Base-by-base conservation (phyloP, 2,888 invertebrate genomes). In the Bhutanitis thaidina region DNA sequence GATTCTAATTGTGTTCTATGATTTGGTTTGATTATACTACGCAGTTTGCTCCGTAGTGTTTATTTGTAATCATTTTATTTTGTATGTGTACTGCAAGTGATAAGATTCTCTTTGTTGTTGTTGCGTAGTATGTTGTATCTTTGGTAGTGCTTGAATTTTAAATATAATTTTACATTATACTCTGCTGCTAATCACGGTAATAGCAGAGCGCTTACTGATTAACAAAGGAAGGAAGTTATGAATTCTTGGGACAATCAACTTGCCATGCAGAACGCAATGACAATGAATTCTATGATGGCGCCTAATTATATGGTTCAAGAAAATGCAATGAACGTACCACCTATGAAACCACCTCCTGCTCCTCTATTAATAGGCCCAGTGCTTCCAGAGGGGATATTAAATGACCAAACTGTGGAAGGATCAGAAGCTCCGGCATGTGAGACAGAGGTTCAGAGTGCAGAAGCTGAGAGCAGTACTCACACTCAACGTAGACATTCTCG, bases 291-390 rank as follows among this genome's bases (percentile, higher is more conserved):
- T 5, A 34, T 52, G 40, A 53, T 51, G 9, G 43, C 59, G 8
- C 54, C 57, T 0, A 55, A 64, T 55, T 57, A 58, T 10, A 51
- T 62, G 53, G 52, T 63, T 43, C 52, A 29, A 53, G 58, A 58
- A n/a, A 43, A 34, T 49, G 12, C 37, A 13, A 46, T 57, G 44
- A 37, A 53, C 13, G 29, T 59, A 14, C 53, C 49, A 3, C 50
- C 47, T 12, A 51, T 56, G 37, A 53, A 61, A 29, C 52, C 57
- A n/a, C 10, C 54, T 29, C 47, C 53, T 0, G 49, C 55, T 9
- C 10, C 53, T 25, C 38, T 55, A 0, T 10, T 67, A 8, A 65
- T 64, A 3, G 65, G 65, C 0, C 62, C 67, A 0, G 54, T 63
- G 1, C 39, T 55, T 4, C 61, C 64, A 4, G 68, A 64, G 35